A percentile compares a stretch with the other conserved stretches of the same genome.
These are phyloP conservation scores for Hofmannophila pseudospretella DNA, from an alignment of 2,888 invertebrate species.

Conservation along the genomic window DNA sequence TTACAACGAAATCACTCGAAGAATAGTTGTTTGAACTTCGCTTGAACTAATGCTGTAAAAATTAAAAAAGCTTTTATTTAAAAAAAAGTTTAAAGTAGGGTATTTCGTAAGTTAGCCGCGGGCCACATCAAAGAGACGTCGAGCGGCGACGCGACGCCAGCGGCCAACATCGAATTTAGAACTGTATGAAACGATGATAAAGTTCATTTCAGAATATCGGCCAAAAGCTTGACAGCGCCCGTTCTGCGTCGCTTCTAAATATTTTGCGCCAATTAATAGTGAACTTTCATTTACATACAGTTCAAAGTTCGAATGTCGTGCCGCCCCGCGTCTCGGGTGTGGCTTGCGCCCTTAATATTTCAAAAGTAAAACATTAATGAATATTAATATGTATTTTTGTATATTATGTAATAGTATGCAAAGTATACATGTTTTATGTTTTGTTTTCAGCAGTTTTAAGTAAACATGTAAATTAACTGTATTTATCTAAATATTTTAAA, in stretches of 20 bases:
- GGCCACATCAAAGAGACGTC: too few species aligned
- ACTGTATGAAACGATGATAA: too few species aligned
- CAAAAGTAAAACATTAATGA: too few species aligned
- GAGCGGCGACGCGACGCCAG: too few species aligned
- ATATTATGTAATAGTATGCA: slow-evolving; percentile 20
- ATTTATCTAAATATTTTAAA: slow-evolving; percentile 5
- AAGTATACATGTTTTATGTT: slow-evolving; percentile 22
- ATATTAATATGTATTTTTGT: slow-evolving; percentile 26
- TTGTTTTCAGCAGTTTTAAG: neutral
- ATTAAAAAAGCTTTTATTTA: slow-evolving; percentile 22
- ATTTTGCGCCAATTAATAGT: too few species aligned
- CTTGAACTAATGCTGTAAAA: slow-evolving; percentile 20
- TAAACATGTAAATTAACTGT: slow-evolving; percentile 3
- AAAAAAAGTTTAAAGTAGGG: slow-evolving; percentile 17
- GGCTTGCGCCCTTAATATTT: too few species aligned
- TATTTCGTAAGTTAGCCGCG: slow-evolving; percentile 31
- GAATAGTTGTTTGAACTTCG: slow-evolving; percentile 10
- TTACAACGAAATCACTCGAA: slow-evolving; percentile 19
- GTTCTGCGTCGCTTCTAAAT: too few species aligned
- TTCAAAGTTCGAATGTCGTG: too few species aligned
- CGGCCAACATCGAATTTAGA: too few species aligned
- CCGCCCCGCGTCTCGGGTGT: neutral
- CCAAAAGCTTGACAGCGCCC: too few species aligned
- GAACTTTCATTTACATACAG: too few species aligned
- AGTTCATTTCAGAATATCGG: too few species aligned